Conservation (phyloP, 2,888 invertebrate species). For the Steromphala cineraria region DNA sequence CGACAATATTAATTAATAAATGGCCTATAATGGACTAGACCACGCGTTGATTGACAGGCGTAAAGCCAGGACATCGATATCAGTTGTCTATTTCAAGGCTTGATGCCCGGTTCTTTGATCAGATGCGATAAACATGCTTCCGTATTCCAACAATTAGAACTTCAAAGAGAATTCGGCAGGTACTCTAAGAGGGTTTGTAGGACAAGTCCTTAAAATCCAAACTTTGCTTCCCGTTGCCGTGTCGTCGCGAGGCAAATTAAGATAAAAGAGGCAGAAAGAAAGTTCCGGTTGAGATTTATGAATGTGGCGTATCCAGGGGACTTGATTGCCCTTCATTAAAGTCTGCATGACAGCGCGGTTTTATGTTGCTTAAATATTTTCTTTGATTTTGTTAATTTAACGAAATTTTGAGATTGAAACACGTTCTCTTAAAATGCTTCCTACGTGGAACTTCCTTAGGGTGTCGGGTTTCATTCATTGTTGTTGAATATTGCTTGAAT, state of each 20-base stretch:
- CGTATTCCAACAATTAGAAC: neutral
- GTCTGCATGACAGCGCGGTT: too few relatives aligned
- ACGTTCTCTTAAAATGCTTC: too few relatives aligned
- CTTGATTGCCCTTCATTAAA: too few relatives aligned
- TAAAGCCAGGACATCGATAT: neutral
- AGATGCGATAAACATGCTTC: neutral
- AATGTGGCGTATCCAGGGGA: too few relatives aligned
- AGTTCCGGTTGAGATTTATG: neutral
- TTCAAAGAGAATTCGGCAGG: neutral
- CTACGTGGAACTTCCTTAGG: too few relatives aligned
- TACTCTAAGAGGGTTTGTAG: neutral
- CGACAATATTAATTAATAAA: slow-evolving; percentile 4
- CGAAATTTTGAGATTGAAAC: too few relatives aligned
- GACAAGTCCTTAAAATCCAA: neutral
- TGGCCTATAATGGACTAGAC: neutral
- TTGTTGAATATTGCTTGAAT: too few relatives aligned
- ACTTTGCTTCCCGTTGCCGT: neutral
- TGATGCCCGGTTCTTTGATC: neutral
- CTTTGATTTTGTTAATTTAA: too few relatives aligned
- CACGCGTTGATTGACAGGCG: neutral
- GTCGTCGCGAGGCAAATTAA: neutral
- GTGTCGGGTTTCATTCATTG: too few relatives aligned
- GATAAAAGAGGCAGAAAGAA: neutral
- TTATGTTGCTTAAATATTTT: too few relatives aligned
- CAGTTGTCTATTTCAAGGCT: neutral